A percentile compares a stretch with the other conserved stretches of the same genome.
These are phyloP conservation scores for Tautogolabrus adspersus DNA, from an alignment of 2,113 vertebrate species.

Conservation along the genomic window DNA sequence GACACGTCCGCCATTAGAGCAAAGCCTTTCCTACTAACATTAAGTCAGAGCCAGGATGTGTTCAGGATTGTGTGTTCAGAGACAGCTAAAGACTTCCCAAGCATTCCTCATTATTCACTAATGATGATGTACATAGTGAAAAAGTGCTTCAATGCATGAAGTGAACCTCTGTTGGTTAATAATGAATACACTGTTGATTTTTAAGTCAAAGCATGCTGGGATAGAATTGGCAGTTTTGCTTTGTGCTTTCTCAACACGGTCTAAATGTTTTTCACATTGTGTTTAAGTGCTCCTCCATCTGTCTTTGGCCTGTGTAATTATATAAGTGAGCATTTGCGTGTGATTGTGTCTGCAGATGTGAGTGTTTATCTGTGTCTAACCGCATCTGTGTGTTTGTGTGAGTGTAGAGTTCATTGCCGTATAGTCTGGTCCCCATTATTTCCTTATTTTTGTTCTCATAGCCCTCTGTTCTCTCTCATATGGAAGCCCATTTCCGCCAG, in stretches of 20 bases:
- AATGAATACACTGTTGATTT: slow-evolving; percentile 19
- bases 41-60: neutral
- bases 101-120: neutral
- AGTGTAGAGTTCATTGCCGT: slow-evolving; percentile 37
- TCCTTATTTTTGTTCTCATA: slow-evolving; percentile 46
- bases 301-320: slow-evolving; percentile 36
- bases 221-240: neutral
- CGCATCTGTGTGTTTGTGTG: slow-evolving; percentile 23
- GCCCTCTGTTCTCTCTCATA: slow-evolving; percentile 6
- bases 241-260: slow-evolving; percentile 19
- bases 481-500: slow-evolving; percentile 23
- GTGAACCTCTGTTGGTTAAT: slow-evolving; percentile 4
- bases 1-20: slow-evolving; percentile 26
- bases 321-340: slow-evolving; percentile 39
- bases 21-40: neutral
- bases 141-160: slow-evolving; percentile 5
- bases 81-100: neutral
- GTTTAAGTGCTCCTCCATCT: slow-evolving; percentile 13
- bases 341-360: slow-evolving; percentile 45
- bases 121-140: neutral
- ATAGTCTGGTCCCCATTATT: slow-evolving; percentile 65
- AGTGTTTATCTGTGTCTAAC: slow-evolving; percentile 37
- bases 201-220: neutral
- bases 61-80: neutral
- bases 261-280: slow-evolving; percentile 25